Evolutionary conservation across 2,888 invertebrate genomes (phyloP).

Genomic region (Metalampra italica): DNA sequence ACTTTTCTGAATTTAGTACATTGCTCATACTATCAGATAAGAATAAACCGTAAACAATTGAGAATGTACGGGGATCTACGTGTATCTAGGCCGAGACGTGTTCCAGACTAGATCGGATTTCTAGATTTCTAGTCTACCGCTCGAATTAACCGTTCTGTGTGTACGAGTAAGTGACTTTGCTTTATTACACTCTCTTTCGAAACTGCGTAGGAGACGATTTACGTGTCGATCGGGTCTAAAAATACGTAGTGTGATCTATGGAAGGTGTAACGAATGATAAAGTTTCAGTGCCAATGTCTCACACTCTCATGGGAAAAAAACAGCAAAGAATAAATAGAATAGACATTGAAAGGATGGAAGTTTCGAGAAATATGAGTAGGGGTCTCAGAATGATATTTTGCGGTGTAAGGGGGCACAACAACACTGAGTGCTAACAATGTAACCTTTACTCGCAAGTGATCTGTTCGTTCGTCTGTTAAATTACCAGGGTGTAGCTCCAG

Average conservation of each 20-base stretch:
- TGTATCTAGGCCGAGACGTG: conserved; percentile 40
- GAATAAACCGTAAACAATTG: conserved; percentile 23
- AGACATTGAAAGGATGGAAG: too few relatives aligned
- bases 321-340: too few relatives aligned
- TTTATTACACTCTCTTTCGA: conserved; percentile 21
- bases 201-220: conserved; percentile 5
- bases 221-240: neutral
- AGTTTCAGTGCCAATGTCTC: too few relatives aligned
- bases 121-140: conserved; percentile 51
- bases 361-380: too few relatives aligned
- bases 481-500: too few relatives aligned
- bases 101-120: conserved; percentile 46
- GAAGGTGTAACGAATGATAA: neutral
- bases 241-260: neutral
- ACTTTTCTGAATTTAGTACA: too few relatives aligned
- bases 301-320: too few relatives aligned
- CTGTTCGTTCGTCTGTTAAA: too few relatives aligned
- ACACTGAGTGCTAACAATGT: too few relatives aligned
- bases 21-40: neutral
- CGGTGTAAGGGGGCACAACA: too few relatives aligned
- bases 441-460: too few relatives aligned
- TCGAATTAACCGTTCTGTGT: conserved; percentile 39
- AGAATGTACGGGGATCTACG: conserved; percentile 19
- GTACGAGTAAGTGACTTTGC: conserved; percentile 21
- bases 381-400: too few relatives aligned